A percentile compares a stretch with the other conserved stretches of the same genome.
Evolutionary conservation across 2,113 vertebrate species (phyloP).

Genomic region (Tenrec ecaudatus): DNA sequence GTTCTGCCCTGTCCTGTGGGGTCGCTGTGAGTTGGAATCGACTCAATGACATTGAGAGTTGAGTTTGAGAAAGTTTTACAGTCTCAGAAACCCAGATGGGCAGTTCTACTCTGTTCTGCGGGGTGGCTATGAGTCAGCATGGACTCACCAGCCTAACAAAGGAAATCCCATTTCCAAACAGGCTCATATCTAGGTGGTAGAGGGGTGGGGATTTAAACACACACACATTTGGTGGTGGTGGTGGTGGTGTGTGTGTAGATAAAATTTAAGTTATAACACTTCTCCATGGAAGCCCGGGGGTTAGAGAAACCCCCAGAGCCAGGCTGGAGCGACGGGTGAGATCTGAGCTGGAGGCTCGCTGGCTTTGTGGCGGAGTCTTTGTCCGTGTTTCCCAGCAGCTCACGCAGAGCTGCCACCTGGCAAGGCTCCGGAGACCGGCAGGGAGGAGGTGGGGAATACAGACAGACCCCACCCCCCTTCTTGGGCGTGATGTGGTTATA

Average conservation of each 20-base stretch:
- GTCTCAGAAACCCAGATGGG: no score
- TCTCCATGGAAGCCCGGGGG: not conserved
- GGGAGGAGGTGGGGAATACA: not conserved
- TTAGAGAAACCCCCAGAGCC: not conserved
- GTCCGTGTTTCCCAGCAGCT: accelerated
- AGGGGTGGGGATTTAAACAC: not conserved
- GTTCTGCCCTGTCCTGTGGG: no score
- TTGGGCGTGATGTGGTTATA: constrained; percentile 6
- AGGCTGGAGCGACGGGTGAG: not conserved
- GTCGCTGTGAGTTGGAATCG: no score
- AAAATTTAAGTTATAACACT: not conserved
- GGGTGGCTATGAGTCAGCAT: no score
- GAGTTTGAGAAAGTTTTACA: no score
- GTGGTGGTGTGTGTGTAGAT: not conserved
- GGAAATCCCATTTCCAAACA: not conserved
- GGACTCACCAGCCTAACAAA: not conserved
- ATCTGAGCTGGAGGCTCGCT: not conserved
- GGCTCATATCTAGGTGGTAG: not conserved
- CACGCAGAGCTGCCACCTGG: not conserved
- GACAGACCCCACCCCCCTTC: not conserved
- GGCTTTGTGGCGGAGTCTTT: accelerated
- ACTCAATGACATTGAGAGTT: no score
- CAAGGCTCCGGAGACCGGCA: not conserved
- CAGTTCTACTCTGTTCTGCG: no score
- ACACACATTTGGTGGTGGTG: not conserved